Evolutionary conservation across 2,888 invertebrate genomes (phyloP), one percentile per base, ranked within the genome.

Genomic region (Odiellus spinosus): DNA sequence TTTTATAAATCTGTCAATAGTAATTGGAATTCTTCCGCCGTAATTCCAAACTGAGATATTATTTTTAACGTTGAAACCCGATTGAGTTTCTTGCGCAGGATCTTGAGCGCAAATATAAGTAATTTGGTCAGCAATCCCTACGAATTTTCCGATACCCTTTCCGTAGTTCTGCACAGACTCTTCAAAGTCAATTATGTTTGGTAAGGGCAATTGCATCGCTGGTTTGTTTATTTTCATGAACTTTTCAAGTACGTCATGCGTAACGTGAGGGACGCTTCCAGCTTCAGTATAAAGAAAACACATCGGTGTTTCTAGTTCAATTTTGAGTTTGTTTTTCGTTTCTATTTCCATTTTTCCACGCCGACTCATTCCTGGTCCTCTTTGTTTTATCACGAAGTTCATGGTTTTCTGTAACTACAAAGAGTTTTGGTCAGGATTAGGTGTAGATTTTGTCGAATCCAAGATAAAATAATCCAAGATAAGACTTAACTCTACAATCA

Each of bases 221-320:
- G 75, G 1, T 73, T 51, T 33, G 56, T 53, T 46, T n/a, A n/a
- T n/a, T 14, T 40, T 43, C 12, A 33, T 32, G 11, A 55, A 10
- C 12, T 47, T 60, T 47, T 61, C 51, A 33, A 65, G 44, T 44
- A 64, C 55, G 40, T 66, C 64, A 40, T 49, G 44, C 14, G 64
- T 82, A 18, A 91, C 66, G 65, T 86, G 80, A 0, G 86, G 84
- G 42, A 87, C 75, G 64, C 81, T 80, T 40, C 85, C 90, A 56
- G 79, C 77, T 80, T 83, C 78, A 6, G 87, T 84, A 51, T 82
- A 76, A 49, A 85, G 67, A 59, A 85, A 72, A 26, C 80, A 70
- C 43, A 79, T 65, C 0, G 87, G 87, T 19, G 86, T 87, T 66
- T 80, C 76, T 42, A 81, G 71, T 40, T 38, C 20, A 38, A 38